Evolutionary conservation across 2,797 vertebrate genomes (phyloP).

Genomic region (Rhinichthys osculus): DNA sequence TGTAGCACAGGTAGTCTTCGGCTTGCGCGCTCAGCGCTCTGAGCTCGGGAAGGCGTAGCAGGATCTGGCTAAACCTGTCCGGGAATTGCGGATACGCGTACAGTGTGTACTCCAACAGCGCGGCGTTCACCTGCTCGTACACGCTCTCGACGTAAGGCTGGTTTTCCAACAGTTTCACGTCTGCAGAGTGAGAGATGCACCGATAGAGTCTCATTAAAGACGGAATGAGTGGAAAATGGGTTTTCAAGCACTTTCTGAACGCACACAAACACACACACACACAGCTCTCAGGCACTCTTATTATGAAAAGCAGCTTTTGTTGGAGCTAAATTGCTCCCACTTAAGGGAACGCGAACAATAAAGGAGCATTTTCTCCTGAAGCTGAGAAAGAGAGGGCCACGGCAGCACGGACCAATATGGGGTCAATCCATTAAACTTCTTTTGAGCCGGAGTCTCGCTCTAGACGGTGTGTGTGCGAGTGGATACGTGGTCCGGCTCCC

Average conservation of each 20-base stretch:
- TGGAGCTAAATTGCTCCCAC: slow-evolving; percentile 62
- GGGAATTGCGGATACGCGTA: slow-evolving; percentile 82
- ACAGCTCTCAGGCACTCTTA: slow-evolving; percentile 50
- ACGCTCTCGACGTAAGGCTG: slow-evolving; percentile 83
- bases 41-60: slow-evolving; percentile 86
- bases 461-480: slow-evolving; percentile 66
- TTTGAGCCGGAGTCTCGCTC: slow-evolving; percentile 84
- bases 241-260: slow-evolving; percentile 39
- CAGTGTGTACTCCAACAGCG: slow-evolving; percentile 87
- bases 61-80: slow-evolving; percentile 87
- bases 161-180: slow-evolving; percentile 89
- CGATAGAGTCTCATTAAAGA: slow-evolving; percentile 39
- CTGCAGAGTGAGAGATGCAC: slow-evolving; percentile 69
- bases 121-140: slow-evolving; percentile 86
- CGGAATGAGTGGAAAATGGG: slow-evolving; percentile 43
- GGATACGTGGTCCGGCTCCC: slow-evolving; percentile 72
- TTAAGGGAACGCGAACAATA: slow-evolving; percentile 80
- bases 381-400: slow-evolving; percentile 68
- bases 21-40: slow-evolving; percentile 85
- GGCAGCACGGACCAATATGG: slow-evolving; percentile 80
- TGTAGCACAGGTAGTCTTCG: slow-evolving; percentile 91
- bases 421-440: slow-evolving; percentile 90
- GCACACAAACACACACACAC: background rate
- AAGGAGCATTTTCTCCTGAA: slow-evolving; percentile 75
- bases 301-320: slow-evolving; percentile 63